Conservation (phyloP, 2,888 invertebrate genomes). For the Incurvaria masculella region DNA sequence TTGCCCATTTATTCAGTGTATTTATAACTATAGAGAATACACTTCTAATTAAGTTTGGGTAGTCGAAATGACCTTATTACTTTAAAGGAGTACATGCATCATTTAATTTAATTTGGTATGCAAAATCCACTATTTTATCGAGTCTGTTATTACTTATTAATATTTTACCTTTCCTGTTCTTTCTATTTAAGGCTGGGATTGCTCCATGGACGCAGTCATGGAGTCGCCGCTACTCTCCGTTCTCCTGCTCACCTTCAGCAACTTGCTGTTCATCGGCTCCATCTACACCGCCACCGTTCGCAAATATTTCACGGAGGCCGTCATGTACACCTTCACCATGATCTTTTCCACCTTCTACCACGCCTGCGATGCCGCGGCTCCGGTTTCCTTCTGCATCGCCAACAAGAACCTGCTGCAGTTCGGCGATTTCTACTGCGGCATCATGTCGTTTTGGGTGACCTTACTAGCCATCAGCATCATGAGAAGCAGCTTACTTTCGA, state of each 20-base stretch:
- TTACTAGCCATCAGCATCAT: constrained; percentile 80
- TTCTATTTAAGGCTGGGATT: constrained; percentile 66
- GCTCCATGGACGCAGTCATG: constrained; percentile 75
- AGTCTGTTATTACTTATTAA: no score
- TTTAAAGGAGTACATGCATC: no score
- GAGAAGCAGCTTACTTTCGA: constrained; percentile 51
- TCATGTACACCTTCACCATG: constrained; percentile 80
- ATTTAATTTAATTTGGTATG: no score
- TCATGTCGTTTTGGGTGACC: constrained; percentile 87
- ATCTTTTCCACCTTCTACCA: constrained; percentile 90
- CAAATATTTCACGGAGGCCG: constrained; percentile 74
- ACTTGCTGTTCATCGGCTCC: constrained; percentile 76
- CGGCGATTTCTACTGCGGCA: constrained; percentile 84
- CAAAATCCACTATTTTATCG: no score
- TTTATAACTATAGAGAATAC: no score
- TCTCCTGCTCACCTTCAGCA: constrained; percentile 77
- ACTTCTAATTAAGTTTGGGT: no score
- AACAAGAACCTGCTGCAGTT: constrained; percentile 76
- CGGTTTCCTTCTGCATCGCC: constrained; percentile 76
- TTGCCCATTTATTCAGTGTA: no score
- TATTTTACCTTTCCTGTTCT: no score
- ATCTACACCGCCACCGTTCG: constrained; percentile 70
- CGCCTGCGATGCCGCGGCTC: constrained; percentile 82
- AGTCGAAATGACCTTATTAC: no score
- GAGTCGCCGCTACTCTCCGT: constrained; percentile 66